These are phyloP conservation scores for Heteromyza rotundicornis DNA, from an alignment of 2,888 invertebrate genomes.

Conservation along the genomic window DNA sequence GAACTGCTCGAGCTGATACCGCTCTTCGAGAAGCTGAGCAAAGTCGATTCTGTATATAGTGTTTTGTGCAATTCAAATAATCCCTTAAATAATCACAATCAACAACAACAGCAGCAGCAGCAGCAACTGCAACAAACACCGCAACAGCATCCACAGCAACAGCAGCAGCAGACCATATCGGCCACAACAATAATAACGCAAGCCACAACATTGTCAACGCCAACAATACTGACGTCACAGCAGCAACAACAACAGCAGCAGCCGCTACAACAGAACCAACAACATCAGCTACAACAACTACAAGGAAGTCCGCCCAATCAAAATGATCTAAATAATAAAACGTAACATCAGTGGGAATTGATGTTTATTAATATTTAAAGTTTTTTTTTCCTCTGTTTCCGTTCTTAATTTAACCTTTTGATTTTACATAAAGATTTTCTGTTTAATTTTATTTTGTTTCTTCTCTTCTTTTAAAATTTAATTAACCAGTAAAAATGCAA, in stretches of 20 bases:
- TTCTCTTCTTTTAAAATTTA: not conserved
- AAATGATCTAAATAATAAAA: constrained; percentile 61
- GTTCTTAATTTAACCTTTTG: not conserved
- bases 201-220: constrained; percentile 56
- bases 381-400: constrained; percentile 7
- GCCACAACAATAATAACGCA: constrained; percentile 60
- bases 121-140: constrained; percentile 41
- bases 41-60: constrained; percentile 96
- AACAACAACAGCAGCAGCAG: constrained; percentile 47
- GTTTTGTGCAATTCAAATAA: constrained; percentile 92
- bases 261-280: constrained; percentile 32
- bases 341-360: constrained; percentile 64
- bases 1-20: constrained; percentile 97
- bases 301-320: constrained; percentile 61
- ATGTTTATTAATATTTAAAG: constrained; percentile 63
- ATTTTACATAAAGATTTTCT: not conserved
- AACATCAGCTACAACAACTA: constrained; percentile 41
- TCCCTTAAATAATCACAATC: constrained; percentile 65
- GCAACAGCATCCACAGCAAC: constrained; percentile 39
- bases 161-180: constrained; percentile 49
- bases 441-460: constrained; percentile 16
- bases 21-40: constrained; percentile 96
- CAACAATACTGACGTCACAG: constrained; percentile 51
- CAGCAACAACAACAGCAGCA: constrained; percentile 43
- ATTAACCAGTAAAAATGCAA: not conserved